Evolutionary conservation across 2,888 invertebrate species (phyloP), one percentile per base, ranked within the genome.

Genomic region (Acanthosepion pharaonis): DNA sequence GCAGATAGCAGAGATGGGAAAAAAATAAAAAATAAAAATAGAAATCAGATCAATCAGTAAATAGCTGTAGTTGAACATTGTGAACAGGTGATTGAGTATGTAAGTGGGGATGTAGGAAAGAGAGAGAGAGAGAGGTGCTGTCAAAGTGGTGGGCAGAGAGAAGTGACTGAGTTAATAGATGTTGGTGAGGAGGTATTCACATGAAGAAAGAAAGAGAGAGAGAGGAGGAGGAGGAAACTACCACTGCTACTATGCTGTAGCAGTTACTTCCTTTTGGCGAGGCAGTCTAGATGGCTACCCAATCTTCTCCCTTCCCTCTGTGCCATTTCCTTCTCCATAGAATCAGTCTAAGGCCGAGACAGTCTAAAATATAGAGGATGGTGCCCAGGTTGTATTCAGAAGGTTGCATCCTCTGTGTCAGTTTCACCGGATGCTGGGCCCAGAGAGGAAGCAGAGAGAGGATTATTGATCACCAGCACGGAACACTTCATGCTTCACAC

Each of bases 331-430:
- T 64, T 8, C 64, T 23, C 25, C 25, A 64, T 3, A 64, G 8
- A 3, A 64, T 64, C 64, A 64, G 28, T 64, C 25, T 64, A 23
- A 23, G 59, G 64, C 25, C 28, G 64, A 64, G 64, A 64, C 64
- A 64, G 23, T 64, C 64, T 64, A 64, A 23, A 25, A 64, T 64
- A 6, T 64, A 25, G 23, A 28, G 23, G 64, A 28, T 23, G 64
- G 64, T 64, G 64, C 25, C 25, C 28, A 64, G 64, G 25, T 59
- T 18, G 20, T 15, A 23, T 59, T 59, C 59, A 64, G 64, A 64
- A 64, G 64, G 64, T 64, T 64, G 64, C 64, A 64, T 64, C 64
- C 64, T 64, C 64, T 64, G 64, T 64, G 64, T 64, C 64, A 64
- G 64, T 64, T 64, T 64, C 64, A 64, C 23, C 64, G 64, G 64